These are phyloP conservation scores for Atopsyche davidsoni DNA, from an alignment of 1,140 invertebrate genomes.

Conservation along the genomic window DNA sequence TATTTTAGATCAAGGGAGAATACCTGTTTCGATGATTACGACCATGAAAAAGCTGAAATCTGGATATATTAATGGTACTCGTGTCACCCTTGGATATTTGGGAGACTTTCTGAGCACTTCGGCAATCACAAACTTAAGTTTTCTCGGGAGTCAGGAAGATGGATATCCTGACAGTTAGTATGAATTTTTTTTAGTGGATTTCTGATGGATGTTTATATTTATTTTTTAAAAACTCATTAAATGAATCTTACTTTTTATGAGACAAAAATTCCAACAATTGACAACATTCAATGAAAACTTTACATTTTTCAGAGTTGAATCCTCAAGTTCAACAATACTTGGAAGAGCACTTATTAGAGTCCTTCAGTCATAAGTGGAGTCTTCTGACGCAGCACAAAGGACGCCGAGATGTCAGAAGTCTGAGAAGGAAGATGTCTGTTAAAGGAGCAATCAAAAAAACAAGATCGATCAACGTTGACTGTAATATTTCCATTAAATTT, in stretches of 20 bases:
- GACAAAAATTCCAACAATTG: not conserved
- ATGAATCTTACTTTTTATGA: no score
- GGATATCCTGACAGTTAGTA: constrained; percentile 74
- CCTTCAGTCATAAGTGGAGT: constrained; percentile 65
- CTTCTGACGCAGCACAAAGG: constrained; percentile 54
- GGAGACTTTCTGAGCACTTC: constrained; percentile 93
- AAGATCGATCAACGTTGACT: constrained; percentile 76
- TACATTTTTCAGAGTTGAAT: constrained; percentile 57
- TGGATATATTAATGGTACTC: constrained; percentile 96
- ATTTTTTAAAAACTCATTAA: no score
- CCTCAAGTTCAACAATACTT: constrained; percentile 80
- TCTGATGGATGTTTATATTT: no score
- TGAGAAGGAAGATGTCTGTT: constrained; percentile 71
- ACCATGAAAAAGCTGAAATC: constrained; percentile 98
- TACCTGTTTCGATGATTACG: constrained; percentile 90
- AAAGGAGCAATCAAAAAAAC: constrained; percentile 83
- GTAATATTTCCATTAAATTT: constrained; percentile 47
- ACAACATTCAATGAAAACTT: constrained; percentile 1
- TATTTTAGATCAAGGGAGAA: constrained; percentile 80
- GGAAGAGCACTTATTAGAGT: constrained; percentile 78
- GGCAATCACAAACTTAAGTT: constrained; percentile 92
- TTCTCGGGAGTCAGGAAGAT: constrained; percentile 85
- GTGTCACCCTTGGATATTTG: constrained; percentile 85
- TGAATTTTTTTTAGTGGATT: constrained; percentile 6
- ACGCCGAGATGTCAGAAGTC: constrained; percentile 43